Evolutionary conservation across 2,797 vertebrate genomes (phyloP), one percentile per base, ranked within the genome.

Genomic region (Macrochelys suwanniensis): DNA sequence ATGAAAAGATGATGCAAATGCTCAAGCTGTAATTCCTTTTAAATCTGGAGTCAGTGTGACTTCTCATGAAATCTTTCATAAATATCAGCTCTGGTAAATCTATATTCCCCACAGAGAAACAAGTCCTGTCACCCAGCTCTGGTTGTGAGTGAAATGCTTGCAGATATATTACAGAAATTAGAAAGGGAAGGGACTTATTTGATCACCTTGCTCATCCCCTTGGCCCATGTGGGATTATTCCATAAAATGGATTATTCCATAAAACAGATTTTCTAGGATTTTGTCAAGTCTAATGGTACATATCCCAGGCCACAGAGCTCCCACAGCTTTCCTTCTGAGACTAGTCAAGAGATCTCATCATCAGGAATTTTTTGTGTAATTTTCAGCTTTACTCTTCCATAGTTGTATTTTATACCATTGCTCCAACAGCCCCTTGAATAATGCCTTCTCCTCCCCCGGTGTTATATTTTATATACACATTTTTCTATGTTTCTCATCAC

Each of bases 391-490:
- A 90, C 2, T 5, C 10, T 85, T 79, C 4, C 4, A 23, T 25
- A 65, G 17, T 80, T 71, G 61, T 23, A n/a, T 1, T 54, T 84
- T 90, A 2, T 12, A 1, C 42, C 47, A 54, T 31, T 89, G 25
- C 82, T 17, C 25, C 5, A 1, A 6, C 57, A 50, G 31, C 28
- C 8, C 6, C 42, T 71, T 81, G 56, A 81, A 83, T 33, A 87
- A 83, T 80, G 61, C 37, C 3, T 85, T 82, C 6, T 87, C 31
- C 6, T 51, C 23, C 76, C 83, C 42, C n/a, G 5, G 4, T 54
- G 19, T 12, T 26, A 76, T 1, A 78, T 3, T 56, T 31, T 28
- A 6, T 81, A 12, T 28, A 42, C 1, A 0, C 1, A 0, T 84
- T 89, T 71, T 25, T 74, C 77, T n/a, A 3, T 17, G 82, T 28